Evolutionary conservation across 2,888 invertebrate genomes (phyloP).

Genomic region (Mallateleia sp.): DNA sequence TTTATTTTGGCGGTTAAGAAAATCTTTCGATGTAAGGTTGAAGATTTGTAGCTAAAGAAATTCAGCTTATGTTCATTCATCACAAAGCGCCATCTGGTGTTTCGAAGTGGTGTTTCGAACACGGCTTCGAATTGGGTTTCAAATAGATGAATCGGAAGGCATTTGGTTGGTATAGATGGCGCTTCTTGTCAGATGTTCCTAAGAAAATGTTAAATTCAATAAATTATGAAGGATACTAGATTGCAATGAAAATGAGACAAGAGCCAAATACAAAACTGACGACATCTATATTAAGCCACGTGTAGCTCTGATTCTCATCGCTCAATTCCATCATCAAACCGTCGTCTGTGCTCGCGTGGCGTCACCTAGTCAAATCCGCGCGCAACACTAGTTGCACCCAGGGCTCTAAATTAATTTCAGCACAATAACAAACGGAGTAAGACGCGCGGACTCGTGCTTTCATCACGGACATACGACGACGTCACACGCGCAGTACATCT

Average conservation of each 20-base stretch:
- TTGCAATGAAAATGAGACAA: too few species aligned
- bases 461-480: neutral
- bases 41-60: too few species aligned
- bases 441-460: slow-evolving; percentile 12
- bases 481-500: slow-evolving; percentile 7
- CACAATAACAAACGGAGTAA: slow-evolving; percentile 10
- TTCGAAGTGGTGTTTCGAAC: neutral
- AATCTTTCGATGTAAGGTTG: too few species aligned
- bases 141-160: neutral
- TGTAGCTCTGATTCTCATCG: neutral
- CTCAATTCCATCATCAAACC: neutral
- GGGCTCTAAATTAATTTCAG: slow-evolving; percentile 50
- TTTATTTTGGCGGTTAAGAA: too few species aligned
- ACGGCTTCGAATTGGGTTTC: neutral
- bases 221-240: too few species aligned
- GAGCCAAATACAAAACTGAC: too few species aligned
- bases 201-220: too few species aligned
- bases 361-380: slow-evolving; percentile 67
- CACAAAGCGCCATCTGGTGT: slow-evolving; percentile 1
- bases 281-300: too few species aligned
- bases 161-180: neutral
- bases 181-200: neutral
- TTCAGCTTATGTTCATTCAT: too few species aligned
- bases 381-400: slow-evolving; percentile 39
- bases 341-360: slow-evolving; percentile 50